phyloP scores from a whole-genome alignment of 2,797 vertebrate genomes.

The Thunnus albacares region DNA sequence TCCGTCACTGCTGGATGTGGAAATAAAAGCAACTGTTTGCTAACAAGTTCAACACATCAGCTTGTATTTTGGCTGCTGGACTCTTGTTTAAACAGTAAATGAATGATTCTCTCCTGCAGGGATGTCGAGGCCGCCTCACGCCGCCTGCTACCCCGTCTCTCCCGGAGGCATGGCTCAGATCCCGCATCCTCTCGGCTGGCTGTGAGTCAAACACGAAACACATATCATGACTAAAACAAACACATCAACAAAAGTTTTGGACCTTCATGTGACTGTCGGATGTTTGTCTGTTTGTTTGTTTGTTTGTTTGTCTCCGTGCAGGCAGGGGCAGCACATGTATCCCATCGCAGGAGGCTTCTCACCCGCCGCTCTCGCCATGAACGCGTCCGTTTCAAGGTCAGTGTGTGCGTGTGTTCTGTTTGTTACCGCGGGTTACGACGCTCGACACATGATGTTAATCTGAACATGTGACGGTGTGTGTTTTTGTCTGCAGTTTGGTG shows the following conservation, averaged over 20 bases:
- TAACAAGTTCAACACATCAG: too few species aligned
- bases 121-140: slow-evolving; percentile 88
- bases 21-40: too few species aligned
- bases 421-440: too few species aligned
- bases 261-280: not conserved
- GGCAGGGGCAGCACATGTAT: slow-evolving; percentile 93
- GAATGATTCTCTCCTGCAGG: slow-evolving; percentile 75
- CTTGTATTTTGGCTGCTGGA: too few species aligned
- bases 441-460: not conserved
- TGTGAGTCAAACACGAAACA: slow-evolving; percentile 73
- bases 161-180: slow-evolving; percentile 91
- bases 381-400: slow-evolving; percentile 91
- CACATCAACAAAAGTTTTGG: not conserved
- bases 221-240: not conserved
- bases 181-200: slow-evolving; percentile 90
- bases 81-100: too few species aligned
- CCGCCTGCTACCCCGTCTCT: slow-evolving; percentile 91
- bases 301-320: slow-evolving; percentile 51
- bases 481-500: slow-evolving; percentile 87
- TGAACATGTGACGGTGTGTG: not conserved
- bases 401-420: too few species aligned
- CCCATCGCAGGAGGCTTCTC: slow-evolving; percentile 92
- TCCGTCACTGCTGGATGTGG: too few species aligned
- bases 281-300: slow-evolving; percentile 27
- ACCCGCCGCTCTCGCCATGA: slow-evolving; percentile 92